These are phyloP conservation scores for Drosophila insularis DNA, from an alignment of 1,140 invertebrate genomes.

Conservation along the genomic window DNA sequence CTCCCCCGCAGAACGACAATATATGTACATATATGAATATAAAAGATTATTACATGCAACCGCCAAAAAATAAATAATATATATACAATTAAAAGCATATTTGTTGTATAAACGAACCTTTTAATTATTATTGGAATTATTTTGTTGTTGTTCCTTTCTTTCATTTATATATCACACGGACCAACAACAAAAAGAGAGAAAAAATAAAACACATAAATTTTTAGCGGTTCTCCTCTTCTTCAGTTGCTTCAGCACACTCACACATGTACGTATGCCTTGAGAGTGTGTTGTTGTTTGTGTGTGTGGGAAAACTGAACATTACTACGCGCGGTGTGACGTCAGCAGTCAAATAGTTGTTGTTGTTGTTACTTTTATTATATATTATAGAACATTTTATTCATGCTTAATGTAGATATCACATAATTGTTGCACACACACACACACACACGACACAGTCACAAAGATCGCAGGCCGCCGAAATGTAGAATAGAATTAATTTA, in stretches of 20 bases:
- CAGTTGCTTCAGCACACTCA: slow-evolving; percentile 66
- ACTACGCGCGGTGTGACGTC: slow-evolving; percentile 63
- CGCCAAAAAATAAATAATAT: not conserved
- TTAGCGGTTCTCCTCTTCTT: slow-evolving; percentile 38
- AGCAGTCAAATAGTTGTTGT: slow-evolving; percentile 55
- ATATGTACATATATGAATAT: not conserved
- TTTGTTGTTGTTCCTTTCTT: slow-evolving; percentile 24
- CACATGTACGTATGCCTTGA: slow-evolving; percentile 60
- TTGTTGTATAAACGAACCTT: slow-evolving; percentile 25
- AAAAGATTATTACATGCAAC: not conserved
- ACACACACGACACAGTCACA: slow-evolving; percentile 25
- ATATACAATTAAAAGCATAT: not conserved
- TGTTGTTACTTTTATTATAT: slow-evolving; percentile 7
- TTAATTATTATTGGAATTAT: slow-evolving; percentile 38
- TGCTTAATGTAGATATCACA: slow-evolving; percentile 72
- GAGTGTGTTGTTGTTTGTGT: slow-evolving; percentile 19
- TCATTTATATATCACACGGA: slow-evolving; percentile 45
- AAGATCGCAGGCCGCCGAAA: not conserved
- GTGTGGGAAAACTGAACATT: slow-evolving; percentile 48
- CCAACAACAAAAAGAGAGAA: slow-evolving; percentile 29
- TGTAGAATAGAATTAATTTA: slow-evolving; percentile 17
- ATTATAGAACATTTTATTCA: slow-evolving; percentile 3
- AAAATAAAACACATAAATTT: slow-evolving; percentile 6
- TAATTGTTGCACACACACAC: slow-evolving; percentile 65
- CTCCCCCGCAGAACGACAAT: not conserved